phyloP scores from a whole-genome alignment of 2,113 vertebrate genomes.

The Pogona vitticeps region DNA sequence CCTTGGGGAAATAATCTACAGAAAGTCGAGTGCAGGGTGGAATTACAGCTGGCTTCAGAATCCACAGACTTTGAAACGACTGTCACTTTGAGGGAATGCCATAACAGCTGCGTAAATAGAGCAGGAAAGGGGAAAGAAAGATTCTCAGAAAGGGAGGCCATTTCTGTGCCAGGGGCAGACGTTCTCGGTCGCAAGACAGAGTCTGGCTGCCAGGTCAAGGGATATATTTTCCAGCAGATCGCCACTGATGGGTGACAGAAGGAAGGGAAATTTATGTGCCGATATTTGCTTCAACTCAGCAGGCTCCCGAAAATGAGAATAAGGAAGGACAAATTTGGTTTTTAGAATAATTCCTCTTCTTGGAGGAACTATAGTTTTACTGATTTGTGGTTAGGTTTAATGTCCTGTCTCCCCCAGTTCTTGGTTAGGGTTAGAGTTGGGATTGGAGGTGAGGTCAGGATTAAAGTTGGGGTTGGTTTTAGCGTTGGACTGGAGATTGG shows the following conservation, averaged over 20 bases:
- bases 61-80: background rate
- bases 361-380: background rate
- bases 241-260: background rate
- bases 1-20: background rate
- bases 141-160: slow-evolving; percentile 11
- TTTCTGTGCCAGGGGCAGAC: background rate
- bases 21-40: background rate
- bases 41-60: background rate
- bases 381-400: background rate
- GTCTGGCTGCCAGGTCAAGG: background rate
- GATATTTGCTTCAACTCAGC: background rate
- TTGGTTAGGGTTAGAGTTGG: no score
- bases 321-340: background rate
- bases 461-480: no score
- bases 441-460: no score
- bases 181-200: background rate
- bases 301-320: background rate
- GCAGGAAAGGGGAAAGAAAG: slow-evolving; percentile 7
- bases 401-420: background rate
- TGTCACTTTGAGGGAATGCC: slow-evolving; percentile 16
- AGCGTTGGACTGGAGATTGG: no score
- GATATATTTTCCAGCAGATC: background rate
- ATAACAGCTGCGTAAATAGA: slow-evolving; percentile 27
- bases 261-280: background rate
- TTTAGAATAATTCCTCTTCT: background rate